Conservation (phyloP, 2,113 vertebrate genomes). For the Corynorhinus townsendii region DNA sequence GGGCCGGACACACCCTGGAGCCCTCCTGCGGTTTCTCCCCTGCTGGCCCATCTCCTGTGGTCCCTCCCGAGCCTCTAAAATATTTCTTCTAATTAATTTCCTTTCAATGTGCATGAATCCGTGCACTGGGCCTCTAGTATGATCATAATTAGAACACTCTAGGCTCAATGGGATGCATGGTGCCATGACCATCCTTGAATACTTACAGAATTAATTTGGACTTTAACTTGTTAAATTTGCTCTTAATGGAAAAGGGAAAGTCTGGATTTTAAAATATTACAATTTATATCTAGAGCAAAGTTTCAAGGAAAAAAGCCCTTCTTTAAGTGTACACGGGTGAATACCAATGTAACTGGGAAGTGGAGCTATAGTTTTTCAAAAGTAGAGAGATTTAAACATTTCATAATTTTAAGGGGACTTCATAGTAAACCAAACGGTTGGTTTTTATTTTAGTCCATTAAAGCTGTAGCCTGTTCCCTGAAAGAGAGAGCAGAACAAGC, state of each 20-base stretch:
- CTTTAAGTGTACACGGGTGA: not conserved
- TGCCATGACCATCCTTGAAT: not conserved
- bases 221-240: not conserved
- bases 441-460: not conserved
- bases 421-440: not conserved
- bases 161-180: not conserved
- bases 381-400: not conserved
- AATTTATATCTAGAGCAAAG: not conserved
- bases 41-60: no score
- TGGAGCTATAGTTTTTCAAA: not conserved
- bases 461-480: not conserved
- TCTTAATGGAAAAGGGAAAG: not conserved
- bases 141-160: no score
- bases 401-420: not conserved
- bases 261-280: not conserved
- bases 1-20: no score
- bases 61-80: no score
- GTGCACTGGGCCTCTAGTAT: no score
- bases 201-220: not conserved
- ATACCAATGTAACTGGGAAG: not conserved
- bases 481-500: slow-evolving; percentile 16
- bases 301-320: not conserved
- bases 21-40: no score
- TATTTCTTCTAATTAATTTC: no score
- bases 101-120: no score